A percentile compares a stretch with the other conserved stretches of the same genome.
These are phyloP conservation scores for Eupristina koningsbergeri DNA, from an alignment of 1,140 invertebrate species.

Conservation along the genomic window DNA sequence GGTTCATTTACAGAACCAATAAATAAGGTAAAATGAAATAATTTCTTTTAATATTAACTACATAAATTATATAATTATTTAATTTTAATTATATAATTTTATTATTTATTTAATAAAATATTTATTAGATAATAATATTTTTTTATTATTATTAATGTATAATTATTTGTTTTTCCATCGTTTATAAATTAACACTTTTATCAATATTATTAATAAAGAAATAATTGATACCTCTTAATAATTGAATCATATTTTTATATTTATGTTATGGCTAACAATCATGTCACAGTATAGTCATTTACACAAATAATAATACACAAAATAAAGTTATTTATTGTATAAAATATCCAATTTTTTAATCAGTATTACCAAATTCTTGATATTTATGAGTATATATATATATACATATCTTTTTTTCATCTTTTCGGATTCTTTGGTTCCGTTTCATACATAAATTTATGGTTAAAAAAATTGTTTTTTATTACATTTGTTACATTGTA, in stretches of 20 bases:
- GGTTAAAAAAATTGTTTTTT: too few species aligned
- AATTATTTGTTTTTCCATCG: neutral
- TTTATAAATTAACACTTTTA: neutral
- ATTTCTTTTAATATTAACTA: neutral
- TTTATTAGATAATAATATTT: too few species aligned
- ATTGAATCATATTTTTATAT: neutral
- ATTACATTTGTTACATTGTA: too few species aligned
- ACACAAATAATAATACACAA: too few species aligned
- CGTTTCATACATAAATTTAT: too few species aligned
- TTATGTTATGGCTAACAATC: neutral
- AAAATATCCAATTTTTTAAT: too few species aligned
- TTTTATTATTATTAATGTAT: neutral
- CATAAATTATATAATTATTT: neutral
- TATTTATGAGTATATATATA: too few species aligned
- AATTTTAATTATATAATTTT: neutral
- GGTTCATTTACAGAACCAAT: conserved; percentile 69
- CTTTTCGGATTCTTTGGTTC: too few species aligned
- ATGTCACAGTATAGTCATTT: neutral
- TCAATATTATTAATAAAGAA: neutral
- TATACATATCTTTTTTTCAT: too few species aligned
- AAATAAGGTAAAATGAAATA: conserved; percentile 60
- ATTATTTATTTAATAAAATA: too few species aligned
- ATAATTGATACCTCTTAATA: neutral
- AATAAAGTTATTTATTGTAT: too few species aligned
- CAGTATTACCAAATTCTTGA: too few species aligned